A percentile compares a stretch with the other conserved stretches of the same genome.
These are phyloP conservation scores for Aromia moschata DNA, from an alignment of 2,888 invertebrate genomes.

Conservation along the genomic window DNA sequence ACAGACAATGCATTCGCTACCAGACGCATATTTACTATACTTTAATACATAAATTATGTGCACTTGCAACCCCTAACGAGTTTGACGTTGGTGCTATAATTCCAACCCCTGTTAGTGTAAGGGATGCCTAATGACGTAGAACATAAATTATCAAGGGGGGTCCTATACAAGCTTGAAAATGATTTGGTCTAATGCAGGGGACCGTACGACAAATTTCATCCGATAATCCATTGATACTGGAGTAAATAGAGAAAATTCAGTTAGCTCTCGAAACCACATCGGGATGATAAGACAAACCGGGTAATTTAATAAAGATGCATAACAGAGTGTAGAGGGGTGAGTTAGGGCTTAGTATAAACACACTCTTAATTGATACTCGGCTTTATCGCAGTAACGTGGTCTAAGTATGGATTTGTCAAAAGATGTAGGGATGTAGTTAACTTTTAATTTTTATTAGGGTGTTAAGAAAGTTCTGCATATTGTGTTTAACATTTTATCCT, in stretches of 20 bases:
- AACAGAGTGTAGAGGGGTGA: slow-evolving; percentile 24
- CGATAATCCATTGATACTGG: slow-evolving; percentile 45
- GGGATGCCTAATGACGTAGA: slow-evolving; percentile 50
- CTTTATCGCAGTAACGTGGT: too few relatives aligned
- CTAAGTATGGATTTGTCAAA: too few relatives aligned
- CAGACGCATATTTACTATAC: slow-evolving; percentile 27
- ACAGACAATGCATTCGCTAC: slow-evolving; percentile 16
- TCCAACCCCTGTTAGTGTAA: slow-evolving; percentile 49
- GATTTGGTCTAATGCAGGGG: slow-evolving; percentile 54
- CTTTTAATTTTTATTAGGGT: too few relatives aligned
- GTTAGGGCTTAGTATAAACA: slow-evolving; percentile 27
- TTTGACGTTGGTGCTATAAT: slow-evolving; percentile 49
- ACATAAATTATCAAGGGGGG: slow-evolving; percentile 54
- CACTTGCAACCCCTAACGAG: slow-evolving; percentile 40
- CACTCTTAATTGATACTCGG: slow-evolving; percentile 18
- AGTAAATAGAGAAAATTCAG: slow-evolving; percentile 43
- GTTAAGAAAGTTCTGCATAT: too few relatives aligned
- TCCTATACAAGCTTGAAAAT: slow-evolving; percentile 55
- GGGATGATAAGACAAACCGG: slow-evolving; percentile 30
- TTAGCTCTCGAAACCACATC: slow-evolving; percentile 11
- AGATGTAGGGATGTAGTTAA: too few relatives aligned
- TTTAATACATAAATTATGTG: slow-evolving; percentile 41
- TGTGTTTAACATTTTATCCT: too few relatives aligned
- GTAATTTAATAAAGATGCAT: slow-evolving; percentile 38
- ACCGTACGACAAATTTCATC: slow-evolving; percentile 54